Evolutionary conservation across 2,113 vertebrate species (phyloP), one percentile per base, ranked within the genome.

Genomic region (Aspidoscelis tigris): DNA sequence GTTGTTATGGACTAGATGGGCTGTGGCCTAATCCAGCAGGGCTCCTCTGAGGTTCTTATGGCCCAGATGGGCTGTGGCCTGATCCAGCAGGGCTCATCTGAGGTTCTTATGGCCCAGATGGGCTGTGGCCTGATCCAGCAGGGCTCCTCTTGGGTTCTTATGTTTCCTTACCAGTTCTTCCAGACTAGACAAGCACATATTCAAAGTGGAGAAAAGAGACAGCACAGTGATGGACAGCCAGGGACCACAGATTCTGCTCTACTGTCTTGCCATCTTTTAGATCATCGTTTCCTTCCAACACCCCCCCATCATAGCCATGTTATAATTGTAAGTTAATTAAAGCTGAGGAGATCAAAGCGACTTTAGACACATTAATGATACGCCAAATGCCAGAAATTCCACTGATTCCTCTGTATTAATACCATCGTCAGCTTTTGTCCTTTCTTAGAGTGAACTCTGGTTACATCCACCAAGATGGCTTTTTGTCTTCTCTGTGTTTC

Each of bases 291-390:
- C 92, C 44, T 86, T 75, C 78, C 53, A n/a, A 22, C 47, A 70
- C 89, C 83, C 89, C 89, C n/a, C 1, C 14, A 80, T 80, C 5
- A 88, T 80, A 92, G 93, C 84, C 91, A 85, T 86, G 80, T 93
- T 93, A 92, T 96, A 95, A 96, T 96, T 93, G 93, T 91, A 92
- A 96, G 94, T 95, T 96, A 96, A 96, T 96, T 95, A 95, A 96
- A 95, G 89, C 91, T 90, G 93, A 93, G 86, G 91, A 94, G 93
- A 96, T 95, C 95, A 96, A 95, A 95, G 93, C 90, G 91, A 94
- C 93, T 95, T 94, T 93, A 91, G 92, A 93, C 94, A 96, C 95
- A 96, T 95, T 94, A 95, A 95, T 91, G 94, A 93, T 91, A 92
- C 2, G 39, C 88, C 0, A 2, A 91, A 86, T 58, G 93, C 90